A percentile compares a stretch with the other conserved stretches of the same genome.
These are phyloP conservation scores for Xiphydria camelus DNA, from an alignment of 2,888 invertebrate genomes.

Conservation along the genomic window DNA sequence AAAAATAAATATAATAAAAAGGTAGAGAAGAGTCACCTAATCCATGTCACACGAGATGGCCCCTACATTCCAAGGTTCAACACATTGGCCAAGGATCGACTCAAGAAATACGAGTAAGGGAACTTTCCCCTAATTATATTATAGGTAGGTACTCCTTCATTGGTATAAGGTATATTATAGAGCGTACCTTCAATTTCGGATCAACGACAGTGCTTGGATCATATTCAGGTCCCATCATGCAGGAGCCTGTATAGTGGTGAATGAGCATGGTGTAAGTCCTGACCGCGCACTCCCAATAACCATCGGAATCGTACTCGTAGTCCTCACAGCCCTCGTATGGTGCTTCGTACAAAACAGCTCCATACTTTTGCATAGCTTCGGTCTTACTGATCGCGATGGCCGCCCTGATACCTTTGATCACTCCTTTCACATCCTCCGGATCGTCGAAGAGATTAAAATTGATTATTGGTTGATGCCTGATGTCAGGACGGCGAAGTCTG, in stretches of 20 bases:
- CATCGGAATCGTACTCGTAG: conserved; percentile 75
- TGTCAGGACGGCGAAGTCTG: conserved; percentile 68
- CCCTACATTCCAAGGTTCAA: no score
- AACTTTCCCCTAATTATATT: no score
- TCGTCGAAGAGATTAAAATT: conserved; percentile 91
- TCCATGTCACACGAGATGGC: no score
- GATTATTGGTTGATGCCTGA: conserved; percentile 79
- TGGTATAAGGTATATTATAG: no score
- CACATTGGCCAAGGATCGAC: no score
- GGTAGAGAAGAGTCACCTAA: no score
- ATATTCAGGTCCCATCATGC: conserved; percentile 79
- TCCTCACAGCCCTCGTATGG: conserved; percentile 83
- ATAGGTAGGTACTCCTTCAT: no score
- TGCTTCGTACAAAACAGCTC: conserved; percentile 74
- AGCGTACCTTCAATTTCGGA: conserved; percentile 70
- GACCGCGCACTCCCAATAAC: conserved; percentile 84
- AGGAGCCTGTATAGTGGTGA: conserved; percentile 82
- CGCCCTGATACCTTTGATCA: conserved; percentile 86
- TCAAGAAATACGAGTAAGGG: no score
- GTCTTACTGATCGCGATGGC: conserved; percentile 82
- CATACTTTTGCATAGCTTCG: conserved; percentile 75
- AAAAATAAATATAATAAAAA: no score
- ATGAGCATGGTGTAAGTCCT: conserved; percentile 87
- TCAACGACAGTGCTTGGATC: conserved; percentile 85
- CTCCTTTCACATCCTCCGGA: conserved; percentile 79